phyloP scores from a whole-genome alignment of 2,888 invertebrate species.

The Andrena camellia region DNA sequence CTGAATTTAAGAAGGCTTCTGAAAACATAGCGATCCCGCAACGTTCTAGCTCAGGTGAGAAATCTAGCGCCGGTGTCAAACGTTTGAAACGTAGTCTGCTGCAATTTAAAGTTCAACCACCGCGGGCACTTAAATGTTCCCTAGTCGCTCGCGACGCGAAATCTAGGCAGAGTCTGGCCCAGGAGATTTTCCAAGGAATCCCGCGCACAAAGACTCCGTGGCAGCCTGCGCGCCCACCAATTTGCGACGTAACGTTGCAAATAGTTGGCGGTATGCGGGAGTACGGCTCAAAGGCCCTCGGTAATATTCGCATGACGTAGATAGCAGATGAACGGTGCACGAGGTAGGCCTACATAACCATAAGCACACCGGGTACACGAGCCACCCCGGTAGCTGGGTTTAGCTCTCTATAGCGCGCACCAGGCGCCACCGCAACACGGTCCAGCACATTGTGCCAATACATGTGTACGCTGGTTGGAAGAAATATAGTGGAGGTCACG shows the following conservation, averaged over 20 bases:
- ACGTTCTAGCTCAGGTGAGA: not conserved
- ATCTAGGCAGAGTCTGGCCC: not conserved
- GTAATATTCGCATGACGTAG: constrained; percentile 65
- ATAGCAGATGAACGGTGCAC: constrained; percentile 65
- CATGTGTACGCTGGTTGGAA: constrained; percentile 48
- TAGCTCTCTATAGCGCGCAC: constrained; percentile 72
- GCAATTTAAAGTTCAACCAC: not conserved
- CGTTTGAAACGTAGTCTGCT: not conserved
- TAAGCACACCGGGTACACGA: constrained; percentile 68
- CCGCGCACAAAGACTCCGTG: constrained; percentile 26
- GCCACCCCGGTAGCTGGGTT: constrained; percentile 61
- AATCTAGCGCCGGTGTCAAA: not conserved
- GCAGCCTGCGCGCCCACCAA: constrained; percentile 28
- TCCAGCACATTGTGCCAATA: constrained; percentile 72
- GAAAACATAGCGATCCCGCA: not conserved
- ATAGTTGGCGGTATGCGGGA: constrained; percentile 57
- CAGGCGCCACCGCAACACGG: constrained; percentile 79
- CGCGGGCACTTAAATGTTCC: not conserved
- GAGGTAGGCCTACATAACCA: constrained; percentile 71
- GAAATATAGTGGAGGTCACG: not conserved
- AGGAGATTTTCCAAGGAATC: constrained; percentile 44
- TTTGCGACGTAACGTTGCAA: constrained; percentile 54
- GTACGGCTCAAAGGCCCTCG: constrained; percentile 52
- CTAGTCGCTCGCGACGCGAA: not conserved
- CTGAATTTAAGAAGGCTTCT: not conserved